A percentile compares a stretch with the other conserved stretches of the same genome.
Conservation (phyloP, 2,113 vertebrate genomes). For the Lasiurus borealis region DNA sequence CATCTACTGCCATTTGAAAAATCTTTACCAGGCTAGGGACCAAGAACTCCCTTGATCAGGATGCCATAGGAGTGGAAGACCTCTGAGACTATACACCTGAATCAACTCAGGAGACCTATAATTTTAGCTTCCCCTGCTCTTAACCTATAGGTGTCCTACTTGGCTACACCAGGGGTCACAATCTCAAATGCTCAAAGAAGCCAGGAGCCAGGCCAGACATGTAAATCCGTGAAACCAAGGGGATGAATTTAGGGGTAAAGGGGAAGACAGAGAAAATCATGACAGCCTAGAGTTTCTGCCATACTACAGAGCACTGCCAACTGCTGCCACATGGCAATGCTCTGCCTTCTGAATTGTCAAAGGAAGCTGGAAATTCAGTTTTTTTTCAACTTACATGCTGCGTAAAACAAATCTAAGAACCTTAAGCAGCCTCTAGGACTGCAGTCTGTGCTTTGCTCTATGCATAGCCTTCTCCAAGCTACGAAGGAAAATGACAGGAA, state of each 20-base stretch:
- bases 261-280: background rate
- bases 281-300: background rate
- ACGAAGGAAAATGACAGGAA: slow-evolving; percentile 20
- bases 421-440: background rate
- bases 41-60: background rate
- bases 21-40: background rate
- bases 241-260: background rate
- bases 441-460: background rate
- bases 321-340: background rate
- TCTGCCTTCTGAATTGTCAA: slow-evolving; percentile 2
- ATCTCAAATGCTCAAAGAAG: background rate
- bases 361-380: background rate
- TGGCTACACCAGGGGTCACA: background rate
- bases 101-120: background rate
- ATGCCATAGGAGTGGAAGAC: background rate
- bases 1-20: background rate
- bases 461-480: background rate
- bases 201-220: background rate
- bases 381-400: slow-evolving; percentile 28
- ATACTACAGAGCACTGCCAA: background rate
- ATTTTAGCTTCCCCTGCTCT: slow-evolving; percentile 2
- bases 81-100: background rate
- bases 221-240: background rate
- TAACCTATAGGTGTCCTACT: background rate
- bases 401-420: slow-evolving; percentile 27